Percentiles rank a stretch among this genome's conserved stretches.
These are phyloP conservation scores for Cranoglanis bouderius DNA, from an alignment of 2,113 vertebrate genomes.

Conservation along the genomic window DNA sequence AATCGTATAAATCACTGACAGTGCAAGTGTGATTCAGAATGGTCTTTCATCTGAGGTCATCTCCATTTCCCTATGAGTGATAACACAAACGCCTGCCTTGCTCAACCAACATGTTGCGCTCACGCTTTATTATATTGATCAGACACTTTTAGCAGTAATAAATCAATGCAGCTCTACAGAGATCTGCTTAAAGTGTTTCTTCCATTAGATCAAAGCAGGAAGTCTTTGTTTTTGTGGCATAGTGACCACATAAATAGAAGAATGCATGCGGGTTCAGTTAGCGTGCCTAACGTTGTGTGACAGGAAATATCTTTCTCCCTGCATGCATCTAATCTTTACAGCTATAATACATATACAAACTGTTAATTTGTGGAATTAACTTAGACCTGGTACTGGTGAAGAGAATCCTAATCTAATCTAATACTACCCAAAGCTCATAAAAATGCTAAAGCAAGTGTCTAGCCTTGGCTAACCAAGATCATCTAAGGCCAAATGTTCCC, in stretches of 20 bases:
- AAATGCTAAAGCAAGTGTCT: constrained; percentile 25
- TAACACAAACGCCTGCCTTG: background rate
- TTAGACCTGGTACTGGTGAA: constrained; percentile 18
- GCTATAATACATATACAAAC: background rate
- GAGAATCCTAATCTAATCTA: constrained; percentile 24
- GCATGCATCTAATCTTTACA: constrained; percentile 7
- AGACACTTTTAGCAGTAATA: constrained; percentile 26
- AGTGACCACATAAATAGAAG: background rate
- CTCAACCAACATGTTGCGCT: constrained; percentile 13
- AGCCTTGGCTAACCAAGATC: constrained; percentile 10
- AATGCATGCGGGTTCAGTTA: background rate
- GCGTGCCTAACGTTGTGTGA: background rate
- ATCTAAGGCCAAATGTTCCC: background rate
- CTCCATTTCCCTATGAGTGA: constrained; percentile 7
- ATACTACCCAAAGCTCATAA: constrained; percentile 17
- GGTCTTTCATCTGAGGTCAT: constrained; percentile 6
- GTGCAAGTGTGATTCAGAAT: background rate
- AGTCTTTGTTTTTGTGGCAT: constrained; percentile 32
- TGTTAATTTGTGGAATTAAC: background rate
- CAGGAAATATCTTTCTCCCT: background rate
- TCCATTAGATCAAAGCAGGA: constrained; percentile 12
- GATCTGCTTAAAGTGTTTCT: background rate
- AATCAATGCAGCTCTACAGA: constrained; percentile 12
- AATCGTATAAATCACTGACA: background rate
- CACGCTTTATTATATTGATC: constrained; percentile 25